Evolutionary conservation across 1,140 invertebrate species (phyloP).

Genomic region (Vanessa tameamea): DNA sequence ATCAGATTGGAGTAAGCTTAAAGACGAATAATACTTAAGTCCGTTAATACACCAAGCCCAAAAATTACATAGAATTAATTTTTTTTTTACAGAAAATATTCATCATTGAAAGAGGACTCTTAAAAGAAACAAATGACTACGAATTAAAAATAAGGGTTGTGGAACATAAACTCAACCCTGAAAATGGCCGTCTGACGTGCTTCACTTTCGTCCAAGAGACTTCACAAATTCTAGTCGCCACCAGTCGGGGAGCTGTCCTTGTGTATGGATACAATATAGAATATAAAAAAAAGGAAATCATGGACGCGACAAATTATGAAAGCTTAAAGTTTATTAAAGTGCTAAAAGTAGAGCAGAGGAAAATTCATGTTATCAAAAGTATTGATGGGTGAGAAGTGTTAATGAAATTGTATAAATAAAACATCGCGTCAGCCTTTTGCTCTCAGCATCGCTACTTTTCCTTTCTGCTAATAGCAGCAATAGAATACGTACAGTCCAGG

Average conservation of each 20-base stretch:
- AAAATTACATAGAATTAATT: neutral
- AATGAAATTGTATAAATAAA: neutral
- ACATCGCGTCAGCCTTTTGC: neutral
- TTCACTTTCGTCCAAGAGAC: constrained; percentile 61
- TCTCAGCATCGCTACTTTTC: neutral
- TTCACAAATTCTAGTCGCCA: constrained; percentile 58
- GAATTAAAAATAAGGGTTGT: constrained; percentile 54
- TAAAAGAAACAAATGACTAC: constrained; percentile 64
- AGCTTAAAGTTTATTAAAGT: constrained; percentile 62
- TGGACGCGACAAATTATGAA: constrained; percentile 43
- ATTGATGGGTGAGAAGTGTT: constrained; percentile 58
- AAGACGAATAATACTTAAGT: too few species aligned
- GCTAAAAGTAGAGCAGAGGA: constrained; percentile 54
- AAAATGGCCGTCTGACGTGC: constrained; percentile 56
- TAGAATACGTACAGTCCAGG: too few species aligned
- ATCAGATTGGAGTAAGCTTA: too few species aligned
- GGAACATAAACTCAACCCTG: constrained; percentile 44
- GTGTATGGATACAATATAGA: constrained; percentile 64
- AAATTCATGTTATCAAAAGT: constrained; percentile 64
- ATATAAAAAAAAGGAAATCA: constrained; percentile 44
- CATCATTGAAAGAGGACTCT: constrained; percentile 57
- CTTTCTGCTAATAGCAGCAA: neutral
- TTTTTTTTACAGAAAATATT: constrained; percentile 60
- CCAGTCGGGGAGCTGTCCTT: constrained; percentile 56
- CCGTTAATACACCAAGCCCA: neutral